These are phyloP conservation scores for Daphoenositta chrysoptera DNA, from an alignment of 2,113 vertebrate species.

Conservation along the genomic window DNA sequence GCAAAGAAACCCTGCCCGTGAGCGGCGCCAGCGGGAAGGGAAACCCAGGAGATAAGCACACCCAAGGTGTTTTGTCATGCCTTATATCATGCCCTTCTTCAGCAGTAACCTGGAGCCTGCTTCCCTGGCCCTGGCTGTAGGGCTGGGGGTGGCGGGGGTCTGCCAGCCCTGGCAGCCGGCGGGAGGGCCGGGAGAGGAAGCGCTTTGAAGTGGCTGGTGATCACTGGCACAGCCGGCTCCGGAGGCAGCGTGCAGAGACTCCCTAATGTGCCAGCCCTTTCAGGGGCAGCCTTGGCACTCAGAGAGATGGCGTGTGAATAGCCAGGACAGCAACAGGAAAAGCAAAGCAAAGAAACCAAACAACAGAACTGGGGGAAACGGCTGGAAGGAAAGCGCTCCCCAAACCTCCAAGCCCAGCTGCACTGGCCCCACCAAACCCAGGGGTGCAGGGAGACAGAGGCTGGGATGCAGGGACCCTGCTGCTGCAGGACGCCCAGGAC, in stretches of 20 bases:
- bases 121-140: background rate
- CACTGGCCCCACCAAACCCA: background rate
- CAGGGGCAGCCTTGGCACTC: slow-evolving; percentile 45
- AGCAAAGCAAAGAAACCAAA: slow-evolving; percentile 54
- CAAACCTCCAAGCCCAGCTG: slow-evolving; percentile 25
- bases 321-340: slow-evolving; percentile 52
- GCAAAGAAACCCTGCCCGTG: background rate
- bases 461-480: background rate
- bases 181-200: slow-evolving; percentile 54
- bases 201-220: slow-evolving; percentile 54
- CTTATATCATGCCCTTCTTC: background rate
- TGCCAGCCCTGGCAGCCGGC: background rate
- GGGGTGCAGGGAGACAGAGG: background rate
- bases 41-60: rapidly evolving
- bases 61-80: background rate
- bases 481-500: background rate
- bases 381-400: slow-evolving; percentile 37
- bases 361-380: slow-evolving; percentile 22
- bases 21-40: rapidly evolving
- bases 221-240: slow-evolving; percentile 53
- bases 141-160: background rate
- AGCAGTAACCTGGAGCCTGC: background rate
- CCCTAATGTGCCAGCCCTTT: slow-evolving; percentile 31
- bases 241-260: slow-evolving; percentile 49
- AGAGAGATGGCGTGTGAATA: slow-evolving; percentile 38